phyloP scores from a whole-genome alignment of 2,888 invertebrate species.

The Heliconius ethilla region DNA sequence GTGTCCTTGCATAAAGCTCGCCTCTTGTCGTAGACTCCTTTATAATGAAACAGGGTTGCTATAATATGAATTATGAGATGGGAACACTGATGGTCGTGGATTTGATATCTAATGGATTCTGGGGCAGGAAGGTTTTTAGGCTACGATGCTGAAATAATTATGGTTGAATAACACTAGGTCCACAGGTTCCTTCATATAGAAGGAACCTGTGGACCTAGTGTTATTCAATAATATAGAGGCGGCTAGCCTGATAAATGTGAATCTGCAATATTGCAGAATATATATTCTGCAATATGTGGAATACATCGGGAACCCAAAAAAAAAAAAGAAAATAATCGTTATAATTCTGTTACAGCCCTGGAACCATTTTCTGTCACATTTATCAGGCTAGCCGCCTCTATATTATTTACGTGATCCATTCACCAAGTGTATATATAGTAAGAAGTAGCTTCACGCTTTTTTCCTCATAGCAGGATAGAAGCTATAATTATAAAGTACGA shows the following conservation, averaged over 20 bases:
- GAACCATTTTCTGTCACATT: conserved; percentile 5
- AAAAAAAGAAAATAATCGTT: neutral
- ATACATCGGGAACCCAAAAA: too few relatives aligned
- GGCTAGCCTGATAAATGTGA: too few relatives aligned
- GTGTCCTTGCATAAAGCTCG: conserved; percentile 33
- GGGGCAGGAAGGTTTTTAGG: neutral
- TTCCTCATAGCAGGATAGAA: neutral
- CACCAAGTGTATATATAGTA: neutral
- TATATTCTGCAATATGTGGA: neutral
- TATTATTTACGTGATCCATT: conserved; percentile 11
- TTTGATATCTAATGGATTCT: too few relatives aligned
- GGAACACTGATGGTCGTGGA: neutral
- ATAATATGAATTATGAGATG: neutral
- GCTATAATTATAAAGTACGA: too few relatives aligned
- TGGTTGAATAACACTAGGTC: neutral
- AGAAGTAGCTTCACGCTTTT: neutral
- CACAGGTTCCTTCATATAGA: neutral
- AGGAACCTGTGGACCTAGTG: too few relatives aligned
- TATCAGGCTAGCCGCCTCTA: conserved; percentile 1
- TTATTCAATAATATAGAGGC: too few relatives aligned
- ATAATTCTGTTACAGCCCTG: neutral
- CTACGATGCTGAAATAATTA: too few relatives aligned
- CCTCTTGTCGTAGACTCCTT: conserved; percentile 15
- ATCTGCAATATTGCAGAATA: too few relatives aligned
- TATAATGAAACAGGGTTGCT: conserved; percentile 20